Evolutionary conservation across 1,140 invertebrate species (phyloP).

Genomic region (Ceratina japonica): DNA sequence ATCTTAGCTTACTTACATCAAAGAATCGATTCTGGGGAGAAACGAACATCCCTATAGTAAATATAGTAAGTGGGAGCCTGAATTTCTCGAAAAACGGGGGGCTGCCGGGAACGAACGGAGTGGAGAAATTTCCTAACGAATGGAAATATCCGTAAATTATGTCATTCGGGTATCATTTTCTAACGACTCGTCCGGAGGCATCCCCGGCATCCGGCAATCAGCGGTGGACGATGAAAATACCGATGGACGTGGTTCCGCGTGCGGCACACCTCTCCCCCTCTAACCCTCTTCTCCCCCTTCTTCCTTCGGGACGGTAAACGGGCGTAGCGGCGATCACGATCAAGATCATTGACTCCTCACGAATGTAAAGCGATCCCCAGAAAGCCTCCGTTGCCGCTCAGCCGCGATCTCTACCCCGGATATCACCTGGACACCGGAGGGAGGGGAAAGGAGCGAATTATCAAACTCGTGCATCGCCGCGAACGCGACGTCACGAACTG

Average conservation of each 20-base stretch:
- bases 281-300: slow-evolving; percentile 12
- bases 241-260: slow-evolving; percentile 16
- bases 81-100: no score
- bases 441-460: slow-evolving; percentile 60
- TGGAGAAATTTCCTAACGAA: neutral
- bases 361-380: slow-evolving; percentile 69
- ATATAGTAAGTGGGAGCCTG: no score
- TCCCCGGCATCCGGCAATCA: slow-evolving; percentile 26
- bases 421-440: slow-evolving; percentile 62
- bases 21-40: no score
- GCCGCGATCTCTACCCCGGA: slow-evolving; percentile 60
- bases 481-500: slow-evolving; percentile 56
- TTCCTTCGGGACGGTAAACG: slow-evolving; percentile 36
- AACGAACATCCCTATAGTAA: no score
- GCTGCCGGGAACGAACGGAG: no score
- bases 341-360: slow-evolving; percentile 73
- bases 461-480: slow-evolving; percentile 62
- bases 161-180: neutral
- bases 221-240: slow-evolving; percentile 30
- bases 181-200: neutral
- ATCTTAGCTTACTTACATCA: no score
- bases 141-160: slow-evolving; percentile 7
- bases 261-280: neutral
- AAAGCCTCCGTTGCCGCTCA: slow-evolving; percentile 42
- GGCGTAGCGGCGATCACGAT: slow-evolving; percentile 67